These are phyloP conservation scores for Excalfactoria chinensis DNA, from an alignment of 2,113 vertebrate genomes.

Conservation along the genomic window DNA sequence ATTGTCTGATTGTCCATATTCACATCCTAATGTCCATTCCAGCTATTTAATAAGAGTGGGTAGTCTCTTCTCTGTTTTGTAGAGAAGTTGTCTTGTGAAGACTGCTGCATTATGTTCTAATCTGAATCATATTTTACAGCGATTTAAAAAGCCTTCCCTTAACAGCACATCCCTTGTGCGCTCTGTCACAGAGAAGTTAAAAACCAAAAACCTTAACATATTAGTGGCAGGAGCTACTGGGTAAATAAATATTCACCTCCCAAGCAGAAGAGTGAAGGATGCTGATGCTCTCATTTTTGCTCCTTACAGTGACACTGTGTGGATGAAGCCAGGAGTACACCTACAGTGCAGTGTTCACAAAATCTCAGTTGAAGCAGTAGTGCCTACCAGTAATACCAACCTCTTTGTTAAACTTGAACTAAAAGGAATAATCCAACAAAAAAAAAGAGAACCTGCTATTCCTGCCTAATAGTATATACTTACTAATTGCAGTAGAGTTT, in stretches of 20 bases:
- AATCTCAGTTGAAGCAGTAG: not conserved
- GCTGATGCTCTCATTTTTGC: slow-evolving; percentile 60
- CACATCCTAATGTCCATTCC: not conserved
- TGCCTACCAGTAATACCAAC: not conserved
- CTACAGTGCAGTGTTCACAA: not conserved
- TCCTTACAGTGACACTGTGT: slow-evolving; percentile 83
- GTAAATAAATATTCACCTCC: slow-evolving; percentile 12
- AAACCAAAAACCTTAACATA: not conserved
- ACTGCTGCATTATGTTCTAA: slow-evolving; percentile 23
- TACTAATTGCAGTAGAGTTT: not conserved
- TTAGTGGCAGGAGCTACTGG: slow-evolving; percentile 10
- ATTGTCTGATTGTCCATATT: not conserved
- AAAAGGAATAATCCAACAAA: not conserved
- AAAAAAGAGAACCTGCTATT: not conserved
- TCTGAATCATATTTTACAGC: slow-evolving; percentile 32
- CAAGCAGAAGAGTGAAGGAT: slow-evolving; percentile 44
- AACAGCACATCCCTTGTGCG: not conserved
- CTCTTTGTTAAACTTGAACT: not conserved
- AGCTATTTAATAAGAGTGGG: not conserved
- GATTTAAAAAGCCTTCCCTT: slow-evolving; percentile 43
- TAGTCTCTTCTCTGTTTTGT: not conserved
- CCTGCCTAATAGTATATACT: not conserved
- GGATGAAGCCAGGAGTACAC: slow-evolving; percentile 78
- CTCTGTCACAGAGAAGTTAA: not conserved
- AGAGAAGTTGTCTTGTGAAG: not conserved